Base-by-base conservation (phyloP, 2,797 vertebrate species). In the Xenops minutus region DNA sequence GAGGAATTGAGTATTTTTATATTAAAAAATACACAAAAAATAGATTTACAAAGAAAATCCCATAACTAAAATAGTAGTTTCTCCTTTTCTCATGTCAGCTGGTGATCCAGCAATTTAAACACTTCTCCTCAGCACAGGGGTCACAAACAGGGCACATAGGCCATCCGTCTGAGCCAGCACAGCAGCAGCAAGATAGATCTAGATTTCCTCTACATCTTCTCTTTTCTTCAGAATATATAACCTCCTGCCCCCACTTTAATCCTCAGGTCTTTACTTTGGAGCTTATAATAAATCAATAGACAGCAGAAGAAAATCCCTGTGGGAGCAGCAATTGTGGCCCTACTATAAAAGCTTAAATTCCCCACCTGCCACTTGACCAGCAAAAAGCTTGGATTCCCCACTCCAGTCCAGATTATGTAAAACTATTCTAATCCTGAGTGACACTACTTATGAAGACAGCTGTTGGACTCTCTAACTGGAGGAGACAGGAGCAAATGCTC, bases 391-490 rank as follows among this genome's bases (percentile, higher is more conserved):
- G 82, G 84, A 92, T 56, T 82, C 82, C 26, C 77, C 92, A 69
- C 87, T 96, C 83, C 54, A 84, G 90, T 71, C 74, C 81, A 94
- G 93, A 97, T 96, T 96, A 96, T 94, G 96, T 87, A 96, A 96
- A 97, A 93, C 93, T 96, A 94, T 96, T 97, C 89, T 96, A 96
- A 97, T 93, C 95, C 96, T 95, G 95, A 98, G 81, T 94, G 97
- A 97, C 96, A 97, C 84, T 64, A 93, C 95, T 97, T 96, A 87
- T 92, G 94, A 95, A 96, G 95, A 97, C 97, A 98, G 97, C 97
- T 98, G 97, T 96, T 95, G 93, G 82, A 55, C 77, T 88, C 55
- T 90, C 68, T 54, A 85, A 4, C 69, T 63, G 56, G 41, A 54
- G 64, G 34, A 89, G 82, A 26, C 49, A 80, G 43, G 34, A 63